A percentile compares a stretch with the other conserved stretches of the same genome.
These are phyloP conservation scores for Sebastes paucispinis DNA, from an alignment of 2,797 vertebrate genomes.

Conservation along the genomic window DNA sequence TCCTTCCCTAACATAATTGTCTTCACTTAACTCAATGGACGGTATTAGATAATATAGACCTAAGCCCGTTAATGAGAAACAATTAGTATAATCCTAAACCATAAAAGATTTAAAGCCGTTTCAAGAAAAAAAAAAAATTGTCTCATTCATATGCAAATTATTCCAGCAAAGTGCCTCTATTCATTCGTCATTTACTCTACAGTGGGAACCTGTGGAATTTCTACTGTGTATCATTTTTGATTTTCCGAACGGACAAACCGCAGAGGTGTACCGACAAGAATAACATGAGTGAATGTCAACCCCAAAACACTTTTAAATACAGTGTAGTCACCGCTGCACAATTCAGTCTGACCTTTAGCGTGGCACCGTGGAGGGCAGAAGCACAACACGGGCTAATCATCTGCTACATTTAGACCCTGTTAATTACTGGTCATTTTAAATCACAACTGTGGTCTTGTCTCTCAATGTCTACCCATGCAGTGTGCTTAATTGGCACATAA, in stretches of 20 bases:
- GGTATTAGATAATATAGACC: neutral
- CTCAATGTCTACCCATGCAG: neutral
- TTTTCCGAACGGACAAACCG: neutral
- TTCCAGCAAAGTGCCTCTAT: neutral
- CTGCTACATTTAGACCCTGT: neutral
- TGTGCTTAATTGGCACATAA: neutral
- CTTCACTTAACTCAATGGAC: neutral
- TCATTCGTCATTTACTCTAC: neutral
- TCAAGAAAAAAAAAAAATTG: neutral
- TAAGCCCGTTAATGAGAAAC: neutral
- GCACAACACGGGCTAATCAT: neutral
- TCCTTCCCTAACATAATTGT: neutral
- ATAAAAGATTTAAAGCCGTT: constrained; percentile 17
- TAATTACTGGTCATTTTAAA: constrained; percentile 12
- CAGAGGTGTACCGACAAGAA: neutral
- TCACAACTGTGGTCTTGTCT: neutral
- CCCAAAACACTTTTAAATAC: constrained; percentile 18
- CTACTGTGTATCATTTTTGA: neutral
- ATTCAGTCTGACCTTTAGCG: constrained; percentile 37
- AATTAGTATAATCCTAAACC: neutral
- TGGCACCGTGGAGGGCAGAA: neutral
- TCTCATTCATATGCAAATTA: neutral
- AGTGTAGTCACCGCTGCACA: neutral
- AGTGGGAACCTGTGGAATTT: neutral
- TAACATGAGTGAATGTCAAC: constrained; percentile 18